Conservation (phyloP, 2,797 vertebrate species). For the Hippopotamyrus pictus region DNA sequence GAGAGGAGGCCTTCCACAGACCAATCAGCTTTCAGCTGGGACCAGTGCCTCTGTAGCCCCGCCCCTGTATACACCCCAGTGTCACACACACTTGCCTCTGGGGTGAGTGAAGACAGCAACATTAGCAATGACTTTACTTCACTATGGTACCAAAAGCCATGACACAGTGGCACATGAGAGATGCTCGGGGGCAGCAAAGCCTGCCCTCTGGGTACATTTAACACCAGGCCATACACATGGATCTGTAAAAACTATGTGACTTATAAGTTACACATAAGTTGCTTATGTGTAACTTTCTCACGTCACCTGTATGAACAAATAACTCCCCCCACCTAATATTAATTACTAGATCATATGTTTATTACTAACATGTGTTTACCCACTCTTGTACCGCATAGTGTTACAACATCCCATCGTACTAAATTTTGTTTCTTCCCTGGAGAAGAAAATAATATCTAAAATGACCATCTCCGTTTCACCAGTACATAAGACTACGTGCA, state of each 20-base stretch:
- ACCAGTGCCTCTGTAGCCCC: neutral
- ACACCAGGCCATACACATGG: neutral
- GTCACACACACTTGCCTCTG: neutral
- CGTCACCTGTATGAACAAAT: neutral
- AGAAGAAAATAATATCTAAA: neutral
- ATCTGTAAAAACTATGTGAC: neutral
- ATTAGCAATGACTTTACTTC: neutral
- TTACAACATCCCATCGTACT: neutral
- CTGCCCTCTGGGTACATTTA: neutral
- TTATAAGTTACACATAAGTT: neutral
- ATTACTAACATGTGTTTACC: neutral
- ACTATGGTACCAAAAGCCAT: neutral
- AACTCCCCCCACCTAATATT: neutral
- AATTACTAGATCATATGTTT: neutral
- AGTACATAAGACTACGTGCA: neutral
- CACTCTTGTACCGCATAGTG: neutral
- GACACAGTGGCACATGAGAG: neutral
- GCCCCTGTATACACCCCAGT: neutral
- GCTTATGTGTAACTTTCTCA: neutral
- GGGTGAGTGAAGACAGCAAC: neutral
- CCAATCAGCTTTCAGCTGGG: neutral
- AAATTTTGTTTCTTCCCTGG: neutral
- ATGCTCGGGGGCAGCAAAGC: neutral
- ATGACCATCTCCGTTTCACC: neutral
- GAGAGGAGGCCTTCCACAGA: neutral